Percentiles rank a stretch among this genome's conserved stretches.
These are phyloP conservation scores for Telmatherina bonti DNA, from an alignment of 2,797 vertebrate genomes.

Conservation along the genomic window DNA sequence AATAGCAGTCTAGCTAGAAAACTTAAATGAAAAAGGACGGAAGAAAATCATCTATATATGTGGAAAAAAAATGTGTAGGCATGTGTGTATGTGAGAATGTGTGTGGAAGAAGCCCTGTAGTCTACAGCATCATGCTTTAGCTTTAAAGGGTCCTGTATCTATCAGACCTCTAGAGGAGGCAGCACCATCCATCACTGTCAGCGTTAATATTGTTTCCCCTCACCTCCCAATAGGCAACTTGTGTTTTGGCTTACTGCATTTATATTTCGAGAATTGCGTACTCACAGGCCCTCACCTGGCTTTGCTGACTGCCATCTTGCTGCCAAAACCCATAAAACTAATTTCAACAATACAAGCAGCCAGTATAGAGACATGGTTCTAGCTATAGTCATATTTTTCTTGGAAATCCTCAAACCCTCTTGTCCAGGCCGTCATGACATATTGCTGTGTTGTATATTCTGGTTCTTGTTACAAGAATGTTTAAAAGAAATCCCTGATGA, in stretches of 20 bases:
- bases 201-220: constrained; percentile 81
- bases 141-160: constrained; percentile 58
- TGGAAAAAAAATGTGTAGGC: constrained; percentile 15
- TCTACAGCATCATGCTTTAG: constrained; percentile 18
- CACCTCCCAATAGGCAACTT: constrained; percentile 79
- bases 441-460: constrained; percentile 30
- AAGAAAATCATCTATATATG: not conserved
- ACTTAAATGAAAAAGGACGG: not conserved
- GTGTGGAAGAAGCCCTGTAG: constrained; percentile 17
- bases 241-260: constrained; percentile 81
- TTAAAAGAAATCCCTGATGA: constrained; percentile 17
- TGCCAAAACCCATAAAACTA: constrained; percentile 83
- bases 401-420: constrained; percentile 20
- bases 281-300: constrained; percentile 80
- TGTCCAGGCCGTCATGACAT: constrained; percentile 15
- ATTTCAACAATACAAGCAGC: constrained; percentile 80
- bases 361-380: constrained; percentile 74
- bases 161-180: constrained; percentile 64
- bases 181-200: constrained; percentile 85
- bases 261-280: constrained; percentile 84
- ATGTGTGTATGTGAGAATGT: constrained; percentile 6
- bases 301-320: constrained; percentile 79
- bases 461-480: constrained; percentile 15
- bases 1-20: not conserved
- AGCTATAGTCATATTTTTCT: constrained; percentile 39